phyloP scores from a whole-genome alignment of 2,113 vertebrate species.

The Grallaria varia region DNA sequence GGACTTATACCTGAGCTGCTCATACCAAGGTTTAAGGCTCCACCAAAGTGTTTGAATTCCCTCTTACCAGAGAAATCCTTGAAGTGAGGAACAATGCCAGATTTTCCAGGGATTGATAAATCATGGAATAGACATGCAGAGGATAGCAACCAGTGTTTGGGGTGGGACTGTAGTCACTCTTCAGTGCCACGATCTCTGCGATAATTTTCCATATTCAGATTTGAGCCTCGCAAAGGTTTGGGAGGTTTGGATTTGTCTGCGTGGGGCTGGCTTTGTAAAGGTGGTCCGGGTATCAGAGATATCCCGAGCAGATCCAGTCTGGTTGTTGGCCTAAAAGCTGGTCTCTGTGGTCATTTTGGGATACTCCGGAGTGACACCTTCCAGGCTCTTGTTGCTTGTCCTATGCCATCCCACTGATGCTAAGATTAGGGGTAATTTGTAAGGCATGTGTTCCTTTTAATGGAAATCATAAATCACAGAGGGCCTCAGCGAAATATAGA shows the following conservation, averaged over 20 bases:
- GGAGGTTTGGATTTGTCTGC: neutral
- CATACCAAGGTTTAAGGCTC: neutral
- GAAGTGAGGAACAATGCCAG: neutral
- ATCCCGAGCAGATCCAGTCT: neutral
- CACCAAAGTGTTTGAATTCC: neutral
- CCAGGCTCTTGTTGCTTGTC: neutral
- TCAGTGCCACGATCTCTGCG: fast-evolving
- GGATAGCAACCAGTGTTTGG: neutral
- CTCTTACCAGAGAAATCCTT: neutral
- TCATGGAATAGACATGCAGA: neutral
- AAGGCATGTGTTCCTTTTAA: neutral
- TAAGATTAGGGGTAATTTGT: neutral
- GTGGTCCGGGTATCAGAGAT: neutral
- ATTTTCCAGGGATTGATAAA: neutral
- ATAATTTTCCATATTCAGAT: neutral
- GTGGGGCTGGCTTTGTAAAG: neutral
- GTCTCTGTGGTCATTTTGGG: neutral
- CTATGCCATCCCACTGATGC: neutral
- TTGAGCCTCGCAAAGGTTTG: neutral
- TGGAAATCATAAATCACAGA: neutral
- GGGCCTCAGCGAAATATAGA: neutral
- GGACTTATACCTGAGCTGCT: neutral
- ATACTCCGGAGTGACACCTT: neutral
- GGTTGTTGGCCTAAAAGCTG: neutral
- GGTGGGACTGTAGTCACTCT: neutral